phyloP scores from a whole-genome alignment of 2,797 vertebrate genomes.

The Lacerta agilis region DNA sequence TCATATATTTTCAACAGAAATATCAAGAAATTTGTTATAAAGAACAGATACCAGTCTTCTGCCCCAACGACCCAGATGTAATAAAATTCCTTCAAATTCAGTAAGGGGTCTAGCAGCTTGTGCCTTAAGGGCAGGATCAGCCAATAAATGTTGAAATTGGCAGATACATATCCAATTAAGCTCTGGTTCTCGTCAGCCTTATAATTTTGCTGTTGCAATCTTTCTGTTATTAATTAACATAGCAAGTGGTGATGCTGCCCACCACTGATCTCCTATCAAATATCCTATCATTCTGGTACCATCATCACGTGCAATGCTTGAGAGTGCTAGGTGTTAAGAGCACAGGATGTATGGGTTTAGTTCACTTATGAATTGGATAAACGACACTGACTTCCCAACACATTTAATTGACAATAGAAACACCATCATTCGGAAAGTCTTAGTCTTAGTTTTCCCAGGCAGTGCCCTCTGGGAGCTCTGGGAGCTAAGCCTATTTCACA shows the following conservation, averaged over 20 bases:
- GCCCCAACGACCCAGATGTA: too few relatives aligned
- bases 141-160: too few relatives aligned
- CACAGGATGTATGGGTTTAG: background rate
- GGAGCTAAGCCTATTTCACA: conserved; percentile 69
- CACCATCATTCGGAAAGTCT: conserved; percentile 23
- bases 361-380: conserved; percentile 6
- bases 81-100: too few relatives aligned
- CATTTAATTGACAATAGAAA: conserved; percentile 57
- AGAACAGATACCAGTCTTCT: too few relatives aligned
- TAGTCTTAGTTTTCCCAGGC: conserved; percentile 60
- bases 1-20: too few relatives aligned
- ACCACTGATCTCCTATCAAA: background rate
- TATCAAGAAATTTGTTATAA: too few relatives aligned
- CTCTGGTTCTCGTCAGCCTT: background rate
- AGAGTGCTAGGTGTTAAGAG: conserved; percentile 10
- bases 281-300: background rate
- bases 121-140: too few relatives aligned
- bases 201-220: background rate
- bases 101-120: too few relatives aligned
- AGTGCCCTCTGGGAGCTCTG: conserved; percentile 18
- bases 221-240: background rate
- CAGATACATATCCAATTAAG: too few relatives aligned
- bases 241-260: background rate
- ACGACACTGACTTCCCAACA: background rate
- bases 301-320: background rate